Conservation (phyloP, 2,888 invertebrate species). For the Callyntrura guangdongensis region DNA sequence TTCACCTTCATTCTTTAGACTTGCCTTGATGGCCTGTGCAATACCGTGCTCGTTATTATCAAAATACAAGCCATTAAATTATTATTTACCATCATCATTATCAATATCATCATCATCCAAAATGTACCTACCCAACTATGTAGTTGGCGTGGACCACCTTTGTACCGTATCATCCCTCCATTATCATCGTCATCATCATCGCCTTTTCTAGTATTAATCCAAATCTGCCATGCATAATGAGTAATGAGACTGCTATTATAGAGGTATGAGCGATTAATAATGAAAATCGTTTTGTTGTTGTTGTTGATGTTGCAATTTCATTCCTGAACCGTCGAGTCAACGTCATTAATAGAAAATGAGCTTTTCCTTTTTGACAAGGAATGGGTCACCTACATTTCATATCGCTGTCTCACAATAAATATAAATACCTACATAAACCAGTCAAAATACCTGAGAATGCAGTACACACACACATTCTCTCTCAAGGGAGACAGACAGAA, state of each 20-base stretch:
- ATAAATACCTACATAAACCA: too few relatives aligned
- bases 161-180: background rate
- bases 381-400: slow-evolving; percentile 75
- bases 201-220: slow-evolving; percentile 7
- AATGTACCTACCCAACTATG: background rate
- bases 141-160: background rate
- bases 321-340: slow-evolving; percentile 3
- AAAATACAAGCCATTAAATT: background rate
- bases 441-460: background rate
- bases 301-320: slow-evolving; percentile 39
- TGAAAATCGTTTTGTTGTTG: slow-evolving; percentile 12
- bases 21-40: background rate
- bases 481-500: background rate
- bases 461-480: background rate
- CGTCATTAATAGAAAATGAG: slow-evolving; percentile 69
- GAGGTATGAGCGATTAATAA: slow-evolving; percentile 27
- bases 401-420: background rate
- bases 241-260: background rate
- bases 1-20: background rate
- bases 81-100: slow-evolving; percentile 1
- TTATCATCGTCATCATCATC: background rate
- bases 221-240: slow-evolving; percentile 45
- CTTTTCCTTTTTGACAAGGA: slow-evolving; percentile 68
- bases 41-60: background rate
- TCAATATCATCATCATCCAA: background rate